Evolutionary conservation across 2,113 vertebrate species (phyloP).

Genomic region (Pleuronectes platessa): DNA sequence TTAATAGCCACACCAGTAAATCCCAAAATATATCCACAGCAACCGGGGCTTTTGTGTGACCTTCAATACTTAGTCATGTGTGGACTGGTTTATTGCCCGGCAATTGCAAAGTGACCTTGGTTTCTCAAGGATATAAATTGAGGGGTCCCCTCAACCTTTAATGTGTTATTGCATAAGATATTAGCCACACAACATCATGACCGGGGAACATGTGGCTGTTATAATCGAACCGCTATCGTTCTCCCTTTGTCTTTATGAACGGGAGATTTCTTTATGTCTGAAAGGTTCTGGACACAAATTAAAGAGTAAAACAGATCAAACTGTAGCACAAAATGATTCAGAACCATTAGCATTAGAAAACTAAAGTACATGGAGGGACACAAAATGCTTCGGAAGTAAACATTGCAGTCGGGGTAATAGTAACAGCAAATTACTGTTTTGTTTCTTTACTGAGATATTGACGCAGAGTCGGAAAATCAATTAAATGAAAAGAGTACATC

Average conservation of each 20-base stretch:
- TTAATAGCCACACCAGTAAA: constrained; percentile 60
- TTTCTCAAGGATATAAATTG: constrained; percentile 49
- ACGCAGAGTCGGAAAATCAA: constrained; percentile 54
- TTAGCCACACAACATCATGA: constrained; percentile 17
- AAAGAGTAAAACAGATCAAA: constrained; percentile 6
- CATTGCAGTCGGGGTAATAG: constrained; percentile 39
- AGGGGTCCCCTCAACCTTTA: constrained; percentile 52
- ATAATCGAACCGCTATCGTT: not conserved
- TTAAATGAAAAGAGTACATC: constrained; percentile 57
- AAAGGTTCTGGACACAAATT: constrained; percentile 7
- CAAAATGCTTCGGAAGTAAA: constrained; percentile 32
- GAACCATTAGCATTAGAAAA: constrained; percentile 33
- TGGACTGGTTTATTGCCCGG: constrained; percentile 47
- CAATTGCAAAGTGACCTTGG: constrained; percentile 54
- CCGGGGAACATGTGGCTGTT: not conserved
- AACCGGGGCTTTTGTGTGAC: constrained; percentile 42
- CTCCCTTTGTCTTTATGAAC: not conserved
- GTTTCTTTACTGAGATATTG: constrained; percentile 54
- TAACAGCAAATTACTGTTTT: constrained; percentile 56
- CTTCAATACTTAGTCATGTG: constrained; percentile 30
- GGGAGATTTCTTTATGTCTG: not conserved
- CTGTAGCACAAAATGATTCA: constrained; percentile 20
- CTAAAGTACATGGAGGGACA: constrained; percentile 4
- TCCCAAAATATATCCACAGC: constrained; percentile 55
- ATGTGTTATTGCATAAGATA: constrained; percentile 37